phyloP scores from a whole-genome alignment of 2,797 vertebrate species.

The Simalia tracyae region DNA sequence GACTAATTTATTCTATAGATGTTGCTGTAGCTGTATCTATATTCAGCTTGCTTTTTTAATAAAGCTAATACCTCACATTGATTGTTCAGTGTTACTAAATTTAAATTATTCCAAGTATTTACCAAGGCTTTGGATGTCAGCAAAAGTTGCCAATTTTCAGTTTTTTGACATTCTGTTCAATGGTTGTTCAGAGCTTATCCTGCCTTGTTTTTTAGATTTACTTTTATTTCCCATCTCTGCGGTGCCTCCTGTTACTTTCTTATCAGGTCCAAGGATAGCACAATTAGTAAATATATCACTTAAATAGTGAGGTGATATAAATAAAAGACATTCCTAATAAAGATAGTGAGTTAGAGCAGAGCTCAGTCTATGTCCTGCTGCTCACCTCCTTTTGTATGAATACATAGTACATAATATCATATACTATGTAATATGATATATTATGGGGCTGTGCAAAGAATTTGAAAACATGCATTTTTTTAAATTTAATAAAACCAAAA shows the following conservation, averaged over 20 bases:
- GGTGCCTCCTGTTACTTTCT: background rate
- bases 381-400: background rate
- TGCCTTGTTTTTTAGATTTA: background rate
- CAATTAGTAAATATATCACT: background rate
- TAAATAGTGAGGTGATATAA: background rate
- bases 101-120: background rate
- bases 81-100: background rate
- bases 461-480: too few relatives aligned
- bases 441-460: background rate
- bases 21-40: background rate
- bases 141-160: background rate
- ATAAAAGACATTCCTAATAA: background rate
- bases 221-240: background rate
- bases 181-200: background rate
- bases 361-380: background rate
- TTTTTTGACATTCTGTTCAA: background rate
- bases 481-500: too few relatives aligned
- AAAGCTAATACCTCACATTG: background rate
- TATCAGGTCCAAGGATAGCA: background rate
- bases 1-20: background rate
- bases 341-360: background rate
- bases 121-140: background rate
- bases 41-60: background rate
- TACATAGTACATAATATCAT: background rate
- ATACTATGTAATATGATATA: background rate